Evolutionary conservation across 2,797 vertebrate genomes (phyloP), one percentile per base, ranked within the genome.

Genomic region (Perdix hodgsoniae): DNA sequence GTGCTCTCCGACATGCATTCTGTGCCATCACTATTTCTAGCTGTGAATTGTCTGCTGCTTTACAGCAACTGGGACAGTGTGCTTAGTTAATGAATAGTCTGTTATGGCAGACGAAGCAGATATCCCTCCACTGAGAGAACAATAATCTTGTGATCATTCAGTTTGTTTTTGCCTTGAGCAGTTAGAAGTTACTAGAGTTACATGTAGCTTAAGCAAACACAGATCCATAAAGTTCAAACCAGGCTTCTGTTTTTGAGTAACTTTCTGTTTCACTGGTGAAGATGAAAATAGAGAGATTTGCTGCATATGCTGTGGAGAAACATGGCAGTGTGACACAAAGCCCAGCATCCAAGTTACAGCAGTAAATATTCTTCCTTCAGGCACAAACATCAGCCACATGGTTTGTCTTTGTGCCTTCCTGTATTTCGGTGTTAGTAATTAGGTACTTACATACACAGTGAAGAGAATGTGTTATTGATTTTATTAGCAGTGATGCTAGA

Each of bases 1-100:
- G 21, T 54, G 18, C 40, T 92, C n/a, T 70, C 24, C 2, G 3
- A 49, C 56, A 45, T 74, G 40, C 52, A 76, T 84, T 83, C 76
- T 80, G 80, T 92, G 42, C 70, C 79, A 52, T 35, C 80, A 63
- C n/a, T 91, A 2, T 83, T 92, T 86, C 84, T 96, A 70, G 21
- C 69, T 75, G 17, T 31, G 24, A 63, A 19, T 40, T 75, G 76
- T 21, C 49, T 14, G 11, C 72, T 67, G 26, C n/a, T 67, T 57
- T 76, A 77, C 21, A 72, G 71, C 33, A 7, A 31, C 39, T 74
- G 71, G 31, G 64, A 47, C 16, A 86, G 47, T 24, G 33, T 12
- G 2, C 88, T 95, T 91, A 50, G 75, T 77, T 86, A 95, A 73
- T 81, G 80, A 91, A 88, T 33, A 59, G 14, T 31, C 39, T 52